Evolutionary conservation across 1,140 invertebrate species (phyloP).

Genomic region (Tetramorium alpestre): DNA sequence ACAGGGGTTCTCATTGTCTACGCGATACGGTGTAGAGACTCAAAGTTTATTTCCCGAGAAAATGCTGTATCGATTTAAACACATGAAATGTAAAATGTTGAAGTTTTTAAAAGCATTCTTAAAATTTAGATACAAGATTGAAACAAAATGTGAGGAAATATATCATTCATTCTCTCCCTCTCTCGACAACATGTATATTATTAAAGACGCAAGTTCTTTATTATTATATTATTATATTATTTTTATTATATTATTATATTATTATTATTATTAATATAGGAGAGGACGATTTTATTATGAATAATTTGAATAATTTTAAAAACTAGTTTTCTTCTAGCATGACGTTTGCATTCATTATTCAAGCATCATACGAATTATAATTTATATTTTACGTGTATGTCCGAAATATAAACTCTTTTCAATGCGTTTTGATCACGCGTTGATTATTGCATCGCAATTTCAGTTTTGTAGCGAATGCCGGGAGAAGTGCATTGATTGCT

Average conservation of each 20-base stretch:
- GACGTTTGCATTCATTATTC: not conserved
- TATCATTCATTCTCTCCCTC: not conserved
- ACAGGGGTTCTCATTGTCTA: not conserved
- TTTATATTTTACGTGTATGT: not conserved
- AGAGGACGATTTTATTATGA: not conserved
- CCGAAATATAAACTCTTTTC: conserved; percentile 16
- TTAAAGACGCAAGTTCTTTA: not conserved
- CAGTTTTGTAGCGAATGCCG: conserved; percentile 24
- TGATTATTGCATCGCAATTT: conserved; percentile 39
- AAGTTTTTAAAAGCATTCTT: not conserved
- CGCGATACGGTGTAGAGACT: not conserved
- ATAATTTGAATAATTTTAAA: conserved; percentile 1
- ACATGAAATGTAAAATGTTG: not conserved
- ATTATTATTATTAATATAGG: not conserved
- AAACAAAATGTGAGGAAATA: not conserved
- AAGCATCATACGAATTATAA: not conserved
- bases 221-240: not conserved
- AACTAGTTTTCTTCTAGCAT: not conserved
- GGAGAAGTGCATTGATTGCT: conserved; percentile 59
- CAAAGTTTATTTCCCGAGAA: not conserved
- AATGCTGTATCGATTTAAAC: no score
- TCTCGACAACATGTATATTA: not conserved
- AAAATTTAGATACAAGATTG: not conserved
- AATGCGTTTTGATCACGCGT: conserved; percentile 26
- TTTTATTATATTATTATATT: no score